Evolutionary conservation across 2,888 invertebrate genomes (phyloP).

Genomic region (Rhaphigaster nebulosa): DNA sequence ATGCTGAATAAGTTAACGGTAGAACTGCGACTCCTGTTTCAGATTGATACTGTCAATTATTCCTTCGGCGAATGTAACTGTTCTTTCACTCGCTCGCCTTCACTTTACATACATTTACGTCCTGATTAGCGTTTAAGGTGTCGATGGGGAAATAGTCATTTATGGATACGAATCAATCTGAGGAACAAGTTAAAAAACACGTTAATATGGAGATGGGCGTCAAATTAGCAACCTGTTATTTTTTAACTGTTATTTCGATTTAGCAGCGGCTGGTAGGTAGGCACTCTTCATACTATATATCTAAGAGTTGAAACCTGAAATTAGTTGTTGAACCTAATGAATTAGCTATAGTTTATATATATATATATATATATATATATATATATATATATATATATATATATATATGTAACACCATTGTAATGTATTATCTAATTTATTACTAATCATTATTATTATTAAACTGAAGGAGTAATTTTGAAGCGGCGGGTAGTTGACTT

Average conservation of each 20-base stretch:
- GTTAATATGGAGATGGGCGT: background rate
- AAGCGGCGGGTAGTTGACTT: no score
- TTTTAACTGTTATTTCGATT: background rate
- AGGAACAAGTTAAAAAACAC: background rate
- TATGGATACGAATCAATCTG: background rate
- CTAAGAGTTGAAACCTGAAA: no score
- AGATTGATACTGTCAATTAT: conserved; percentile 46
- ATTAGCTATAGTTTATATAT: no score
- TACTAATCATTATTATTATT: no score
- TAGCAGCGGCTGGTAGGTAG: no score
- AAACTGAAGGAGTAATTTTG: no score
- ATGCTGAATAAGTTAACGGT: conserved; percentile 39
- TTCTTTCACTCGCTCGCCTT: conserved; percentile 29
- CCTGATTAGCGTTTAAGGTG: background rate
- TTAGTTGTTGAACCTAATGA: no score
- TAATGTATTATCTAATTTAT: no score
- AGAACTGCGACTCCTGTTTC: conserved; percentile 24
- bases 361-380: no score
- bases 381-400: no score
- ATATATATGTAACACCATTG: no score
- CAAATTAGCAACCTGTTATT: background rate
- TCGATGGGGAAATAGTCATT: background rate
- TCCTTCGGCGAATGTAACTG: background rate
- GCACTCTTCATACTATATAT: no score
- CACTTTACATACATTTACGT: background rate